Conservation (phyloP, 2,113 vertebrate genomes). For the Dasyornis broadbenti region DNA sequence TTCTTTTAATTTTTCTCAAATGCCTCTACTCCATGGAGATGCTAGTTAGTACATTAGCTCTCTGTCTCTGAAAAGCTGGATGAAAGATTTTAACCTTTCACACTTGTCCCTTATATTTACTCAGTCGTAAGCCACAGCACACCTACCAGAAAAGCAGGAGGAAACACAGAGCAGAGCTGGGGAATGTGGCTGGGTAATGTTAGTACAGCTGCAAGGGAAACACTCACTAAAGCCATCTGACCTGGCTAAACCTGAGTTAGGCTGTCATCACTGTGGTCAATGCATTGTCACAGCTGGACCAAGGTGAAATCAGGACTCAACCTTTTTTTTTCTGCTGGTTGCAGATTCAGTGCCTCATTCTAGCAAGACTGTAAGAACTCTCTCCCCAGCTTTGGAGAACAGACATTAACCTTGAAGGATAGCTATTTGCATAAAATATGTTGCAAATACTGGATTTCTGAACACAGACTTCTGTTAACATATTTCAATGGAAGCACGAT, state of each 20-base stretch:
- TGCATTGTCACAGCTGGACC: not conserved
- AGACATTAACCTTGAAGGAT: not conserved
- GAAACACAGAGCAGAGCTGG: not conserved
- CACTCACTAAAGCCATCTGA: not conserved
- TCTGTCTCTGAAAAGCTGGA: not conserved
- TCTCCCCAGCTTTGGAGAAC: not conserved
- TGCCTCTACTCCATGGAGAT: not conserved
- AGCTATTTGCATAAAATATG: not conserved
- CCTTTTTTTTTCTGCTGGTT: not conserved
- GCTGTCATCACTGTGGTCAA: not conserved
- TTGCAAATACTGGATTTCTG: conserved; percentile 14
- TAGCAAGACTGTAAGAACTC: not conserved
- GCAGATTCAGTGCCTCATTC: not conserved
- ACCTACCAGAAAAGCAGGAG: not conserved
- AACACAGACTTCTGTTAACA: conserved; percentile 2
- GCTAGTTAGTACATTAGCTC: not conserved
- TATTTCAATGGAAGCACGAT: conserved; percentile 30
- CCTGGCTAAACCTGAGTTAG: not conserved
- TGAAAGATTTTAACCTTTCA: not conserved
- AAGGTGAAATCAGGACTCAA: not conserved
- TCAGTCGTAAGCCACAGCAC: not conserved
- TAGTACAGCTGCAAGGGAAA: not conserved
- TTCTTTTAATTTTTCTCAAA: not conserved
- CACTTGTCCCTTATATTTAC: not conserved
- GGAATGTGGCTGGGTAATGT: not conserved